Conservation (phyloP, 2,113 vertebrate genomes). For the Stigmatopora argus region DNA sequence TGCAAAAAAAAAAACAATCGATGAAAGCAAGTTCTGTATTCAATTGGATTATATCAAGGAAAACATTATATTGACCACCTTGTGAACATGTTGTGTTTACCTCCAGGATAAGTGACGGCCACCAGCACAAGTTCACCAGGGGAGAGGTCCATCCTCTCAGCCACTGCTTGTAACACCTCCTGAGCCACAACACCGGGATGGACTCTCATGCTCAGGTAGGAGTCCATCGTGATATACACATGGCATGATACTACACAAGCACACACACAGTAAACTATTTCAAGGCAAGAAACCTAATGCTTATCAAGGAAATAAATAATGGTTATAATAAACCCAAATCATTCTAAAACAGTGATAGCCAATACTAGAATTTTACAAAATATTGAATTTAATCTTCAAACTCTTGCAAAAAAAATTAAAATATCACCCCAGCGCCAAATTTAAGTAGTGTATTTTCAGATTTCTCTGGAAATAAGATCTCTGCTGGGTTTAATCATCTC, state of each 20-base stretch:
- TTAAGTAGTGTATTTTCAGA: background rate
- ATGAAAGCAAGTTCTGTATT: background rate
- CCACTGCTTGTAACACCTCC: constrained; percentile 82
- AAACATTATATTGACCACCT: background rate
- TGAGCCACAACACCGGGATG: constrained; percentile 73
- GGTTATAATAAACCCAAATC: no score
- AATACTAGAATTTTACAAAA: background rate
- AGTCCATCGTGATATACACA: constrained; percentile 86
- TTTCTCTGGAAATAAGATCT: background rate
- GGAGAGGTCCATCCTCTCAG: constrained; percentile 81
- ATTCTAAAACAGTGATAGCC: no score
- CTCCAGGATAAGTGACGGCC: constrained; percentile 78
- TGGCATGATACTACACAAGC: constrained; percentile 80
- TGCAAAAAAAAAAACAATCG: no score
- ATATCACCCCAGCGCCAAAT: background rate
- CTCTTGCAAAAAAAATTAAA: background rate
- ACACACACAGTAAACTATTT: constrained; percentile 17
- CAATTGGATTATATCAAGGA: background rate
- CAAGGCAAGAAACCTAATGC: background rate
- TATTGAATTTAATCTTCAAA: background rate
- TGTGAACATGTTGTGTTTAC: constrained; percentile 63
- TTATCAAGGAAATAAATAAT: background rate
- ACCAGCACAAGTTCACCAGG: constrained; percentile 82
- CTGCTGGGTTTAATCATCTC: background rate
- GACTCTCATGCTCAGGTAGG: constrained; percentile 85